Conservation (phyloP, 2,797 vertebrate genomes). For the Spea hammondii region DNA sequence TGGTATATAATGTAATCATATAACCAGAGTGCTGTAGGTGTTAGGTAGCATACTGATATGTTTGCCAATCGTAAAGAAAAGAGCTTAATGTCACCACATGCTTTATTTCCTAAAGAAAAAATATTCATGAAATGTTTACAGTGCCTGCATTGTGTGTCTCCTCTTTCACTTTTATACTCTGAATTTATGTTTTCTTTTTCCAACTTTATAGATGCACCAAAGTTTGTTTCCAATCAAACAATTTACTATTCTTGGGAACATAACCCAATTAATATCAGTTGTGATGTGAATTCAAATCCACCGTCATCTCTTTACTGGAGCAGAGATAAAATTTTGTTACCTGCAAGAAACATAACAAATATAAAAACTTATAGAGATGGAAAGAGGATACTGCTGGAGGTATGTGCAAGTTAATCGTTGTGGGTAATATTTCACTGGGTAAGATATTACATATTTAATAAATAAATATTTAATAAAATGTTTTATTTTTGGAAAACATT, state of each 20-base stretch:
- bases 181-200: slow-evolving; percentile 28
- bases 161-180: no score
- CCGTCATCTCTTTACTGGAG: slow-evolving; percentile 89
- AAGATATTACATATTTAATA: no score
- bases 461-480: no score
- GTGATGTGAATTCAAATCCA: slow-evolving; percentile 91
- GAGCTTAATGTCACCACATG: no score
- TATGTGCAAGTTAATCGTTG: slow-evolving; percentile 57
- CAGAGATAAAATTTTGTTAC: slow-evolving; percentile 86
- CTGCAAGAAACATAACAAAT: slow-evolving; percentile 80
- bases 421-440: neutral
- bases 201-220: slow-evolving; percentile 82
- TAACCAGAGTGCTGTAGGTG: no score
- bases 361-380: slow-evolving; percentile 77
- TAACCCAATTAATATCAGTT: slow-evolving; percentile 96
- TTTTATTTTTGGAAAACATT: no score
- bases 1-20: no score
- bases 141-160: no score
- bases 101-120: no score
- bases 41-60: no score
- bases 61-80: no score
- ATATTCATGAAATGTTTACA: no score
- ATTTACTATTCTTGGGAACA: slow-evolving; percentile 97
- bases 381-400: slow-evolving; percentile 90
- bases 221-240: slow-evolving; percentile 91